Base-by-base conservation (phyloP, 2,113 vertebrate species). In the Chloebia gouldiae region DNA sequence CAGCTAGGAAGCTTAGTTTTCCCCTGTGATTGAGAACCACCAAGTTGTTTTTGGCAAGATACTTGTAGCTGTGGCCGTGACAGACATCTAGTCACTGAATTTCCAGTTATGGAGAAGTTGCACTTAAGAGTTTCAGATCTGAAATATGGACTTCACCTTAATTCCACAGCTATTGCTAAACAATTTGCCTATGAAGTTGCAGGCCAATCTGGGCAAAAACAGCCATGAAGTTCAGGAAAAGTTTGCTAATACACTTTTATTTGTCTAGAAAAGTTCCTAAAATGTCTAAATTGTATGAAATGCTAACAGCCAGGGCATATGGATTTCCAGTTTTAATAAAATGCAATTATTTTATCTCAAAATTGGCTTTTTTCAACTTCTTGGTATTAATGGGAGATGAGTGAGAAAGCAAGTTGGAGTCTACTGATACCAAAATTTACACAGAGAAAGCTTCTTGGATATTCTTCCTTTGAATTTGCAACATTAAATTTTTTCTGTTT, bases 31-130 rank as follows among this genome's bases (percentile, higher is more conserved):
- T 85, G 40, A 1, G 4, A 95, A 89, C 81, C 40, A 95, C 57
- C 25, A 57, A 95, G 91, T 87, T 95, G 83, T 61, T 97, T 95
- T 96, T 95, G 95, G 94, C 93, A 87, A 90, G 93, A 88, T 95
- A 72, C 87, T 85, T 85, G 76, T 70, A 95, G 63, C 70, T 85
- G 35, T 69, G 75, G 81, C 94, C 87, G 54, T 65, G 35, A 91
- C 83, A 95, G 90, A 66, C 75, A 86, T 90, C 60, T 70, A 88
- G 50, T 88, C 84, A 90, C 68, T 80, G 63, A 68, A 92, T 79
- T 90, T 90, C 96, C 95, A 94, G 71, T 91, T 97, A 96, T 88
- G 89, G 93, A 95, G 61, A 95, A 90, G 71, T 54, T 85, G 27
- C 42, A 51, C 64, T 88, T 53, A 51, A 35, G 68, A 75, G 45